Conservation (phyloP, 1,140 invertebrate genomes). For the Euborellia annulipes region DNA sequence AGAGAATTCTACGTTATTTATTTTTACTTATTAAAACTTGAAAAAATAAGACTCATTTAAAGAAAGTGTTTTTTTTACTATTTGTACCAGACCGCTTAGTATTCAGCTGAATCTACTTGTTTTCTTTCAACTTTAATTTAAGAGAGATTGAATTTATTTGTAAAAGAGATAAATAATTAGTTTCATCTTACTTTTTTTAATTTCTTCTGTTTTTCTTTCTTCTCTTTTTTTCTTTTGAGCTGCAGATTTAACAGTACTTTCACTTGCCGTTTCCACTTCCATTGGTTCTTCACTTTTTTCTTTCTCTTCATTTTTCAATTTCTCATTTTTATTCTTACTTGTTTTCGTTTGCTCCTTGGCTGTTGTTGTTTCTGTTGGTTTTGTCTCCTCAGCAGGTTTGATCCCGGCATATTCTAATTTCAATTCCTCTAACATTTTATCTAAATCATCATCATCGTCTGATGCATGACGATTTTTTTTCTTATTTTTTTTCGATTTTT, state of each 20-base stretch:
- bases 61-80: neutral
- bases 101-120: neutral
- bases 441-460: constrained; percentile 69
- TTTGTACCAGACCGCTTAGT: neutral
- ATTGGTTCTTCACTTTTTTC: constrained; percentile 26
- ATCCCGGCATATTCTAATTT: constrained; percentile 57
- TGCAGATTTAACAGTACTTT: constrained; percentile 55
- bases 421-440: constrained; percentile 65
- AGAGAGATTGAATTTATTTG: neutral
- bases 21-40: constrained; percentile 8
- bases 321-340: constrained; percentile 17
- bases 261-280: constrained; percentile 30
- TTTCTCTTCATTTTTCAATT: constrained; percentile 22
- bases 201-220: constrained; percentile 60
- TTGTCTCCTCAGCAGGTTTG: constrained; percentile 25
- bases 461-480: constrained; percentile 36
- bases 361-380: constrained; percentile 14
- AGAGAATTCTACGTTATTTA: constrained; percentile 17
- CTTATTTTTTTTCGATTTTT: constrained; percentile 36
- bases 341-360: constrained; percentile 21
- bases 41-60: neutral
- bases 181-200: constrained; percentile 28
- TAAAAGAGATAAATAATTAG: neutral
- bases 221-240: constrained; percentile 79
- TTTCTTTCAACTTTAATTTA: neutral